Evolutionary conservation across 2,888 invertebrate genomes (phyloP), one percentile per base, ranked within the genome.

Genomic region (Archips xylosteana): DNA sequence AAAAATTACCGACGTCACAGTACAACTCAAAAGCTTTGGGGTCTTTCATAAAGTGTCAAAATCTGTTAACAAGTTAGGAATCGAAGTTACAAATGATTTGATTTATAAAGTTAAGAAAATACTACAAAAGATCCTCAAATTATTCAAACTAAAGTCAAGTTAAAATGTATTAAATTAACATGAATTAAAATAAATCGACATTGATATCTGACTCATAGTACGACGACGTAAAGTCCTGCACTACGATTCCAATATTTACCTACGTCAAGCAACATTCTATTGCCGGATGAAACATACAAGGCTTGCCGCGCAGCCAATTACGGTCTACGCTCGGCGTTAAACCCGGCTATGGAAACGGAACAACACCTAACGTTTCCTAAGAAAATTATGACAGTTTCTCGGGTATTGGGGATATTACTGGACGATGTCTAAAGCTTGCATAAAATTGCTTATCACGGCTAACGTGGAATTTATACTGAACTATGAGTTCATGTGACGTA

Each of bases 401-500:
- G 68, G 59, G 68, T 73, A 73, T 71, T 73, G 73, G 68, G 73
- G 57, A 73, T 68, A 64, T 23, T 69, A 73, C 73, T 69, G 47
- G 15, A 59, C 49, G 15, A 32, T 15, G 4, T 32, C 10, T 45
- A 51, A 73, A 63, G 36, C 51, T 73, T 73, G 68, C 73, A 73
- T 72, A 47, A 62, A n/a, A 59, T 57, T 49, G 63, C n/a, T 12
- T 42, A 60, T 68, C 9, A 57, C 45, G 39, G 62, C n/a, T 15
- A 39, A 32, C 32, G n/a, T 34, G 15, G 62, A 62, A 62, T 62
- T 6, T 15, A 15, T 51, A 1, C 23, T 23, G 23, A 23, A 23
- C 23, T 23, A 23, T 23, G 23, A 23, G 23, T 0, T 23, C 23
- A 23, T 23, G 23, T 23, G 23, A 23, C 57, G 32, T 32, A 57